phyloP scores from a whole-genome alignment of 2,113 vertebrate genomes.

The Rhabdomys dilectus region DNA sequence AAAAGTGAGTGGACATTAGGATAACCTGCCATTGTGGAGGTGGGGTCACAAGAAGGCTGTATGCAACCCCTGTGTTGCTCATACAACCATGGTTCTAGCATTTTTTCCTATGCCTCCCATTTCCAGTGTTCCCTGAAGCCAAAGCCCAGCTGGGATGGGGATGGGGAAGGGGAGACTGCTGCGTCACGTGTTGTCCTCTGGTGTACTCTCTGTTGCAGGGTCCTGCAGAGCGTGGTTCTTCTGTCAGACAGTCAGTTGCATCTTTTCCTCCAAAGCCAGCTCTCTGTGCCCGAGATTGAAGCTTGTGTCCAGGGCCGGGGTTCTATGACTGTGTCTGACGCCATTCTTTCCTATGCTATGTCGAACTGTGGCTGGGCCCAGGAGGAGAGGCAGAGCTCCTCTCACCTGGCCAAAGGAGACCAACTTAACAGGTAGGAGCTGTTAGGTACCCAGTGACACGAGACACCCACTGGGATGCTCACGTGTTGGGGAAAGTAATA shows the following conservation, averaged over 20 bases:
- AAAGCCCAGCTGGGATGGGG: neutral
- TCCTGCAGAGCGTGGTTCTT: constrained; percentile 95
- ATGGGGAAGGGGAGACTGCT: neutral
- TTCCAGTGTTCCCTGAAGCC: neutral
- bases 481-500: neutral
- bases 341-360: constrained; percentile 94
- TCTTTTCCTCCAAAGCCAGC: constrained; percentile 98
- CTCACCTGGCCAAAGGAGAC: constrained; percentile 55
- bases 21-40: neutral
- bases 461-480: neutral
- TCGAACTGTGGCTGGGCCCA: constrained; percentile 93
- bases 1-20: constrained; percentile 88
- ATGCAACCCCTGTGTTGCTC: too few relatives aligned
- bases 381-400: constrained; percentile 85
- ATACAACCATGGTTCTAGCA: neutral
- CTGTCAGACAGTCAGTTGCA: constrained; percentile 98
- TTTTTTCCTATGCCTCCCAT: neutral
- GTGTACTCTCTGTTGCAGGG: constrained; percentile 84
- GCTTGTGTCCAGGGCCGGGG: constrained; percentile 94
- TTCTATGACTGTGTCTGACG: constrained; percentile 90
- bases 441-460: neutral
- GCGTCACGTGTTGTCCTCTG: neutral
- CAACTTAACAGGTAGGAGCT: constrained; percentile 71
- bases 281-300: constrained; percentile 93
- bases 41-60: rapidly evolving